These are phyloP conservation scores for Octodon degus DNA, from an alignment of 2,113 vertebrate species.

Conservation along the genomic window DNA sequence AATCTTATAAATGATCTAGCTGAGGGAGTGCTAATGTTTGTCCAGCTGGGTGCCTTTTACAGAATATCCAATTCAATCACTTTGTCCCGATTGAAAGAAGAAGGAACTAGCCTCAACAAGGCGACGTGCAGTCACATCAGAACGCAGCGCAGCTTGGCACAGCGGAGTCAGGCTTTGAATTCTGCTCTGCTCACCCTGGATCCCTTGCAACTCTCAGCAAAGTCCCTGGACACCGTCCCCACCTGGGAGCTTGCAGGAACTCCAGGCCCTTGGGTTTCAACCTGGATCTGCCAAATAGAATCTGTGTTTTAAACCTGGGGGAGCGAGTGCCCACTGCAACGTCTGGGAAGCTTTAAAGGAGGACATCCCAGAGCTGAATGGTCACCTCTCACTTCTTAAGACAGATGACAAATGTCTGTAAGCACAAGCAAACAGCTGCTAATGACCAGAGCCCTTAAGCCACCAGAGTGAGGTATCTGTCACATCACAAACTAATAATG, in stretches of 20 bases:
- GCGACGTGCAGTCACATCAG: background rate
- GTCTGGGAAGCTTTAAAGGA: background rate
- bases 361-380: background rate
- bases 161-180: background rate
- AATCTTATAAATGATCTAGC: background rate
- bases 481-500: background rate
- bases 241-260: background rate
- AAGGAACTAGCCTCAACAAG: background rate
- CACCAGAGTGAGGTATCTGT: background rate
- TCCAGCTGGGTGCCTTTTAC: background rate
- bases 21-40: background rate
- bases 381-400: background rate
- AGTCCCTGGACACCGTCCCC: background rate
- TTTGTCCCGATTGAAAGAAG: background rate
- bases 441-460: background rate
- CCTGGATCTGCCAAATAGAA: background rate
- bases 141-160: background rate
- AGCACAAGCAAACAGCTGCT: background rate
- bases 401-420: background rate
- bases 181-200: background rate
- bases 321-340: background rate
- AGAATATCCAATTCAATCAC: background rate
- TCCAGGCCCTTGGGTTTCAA: background rate
- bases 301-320: background rate
- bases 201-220: background rate